A percentile compares a stretch with the other conserved stretches of the same genome.
phyloP scores from a whole-genome alignment of 2,797 vertebrate species.

The Phalanger gymnotis region DNA sequence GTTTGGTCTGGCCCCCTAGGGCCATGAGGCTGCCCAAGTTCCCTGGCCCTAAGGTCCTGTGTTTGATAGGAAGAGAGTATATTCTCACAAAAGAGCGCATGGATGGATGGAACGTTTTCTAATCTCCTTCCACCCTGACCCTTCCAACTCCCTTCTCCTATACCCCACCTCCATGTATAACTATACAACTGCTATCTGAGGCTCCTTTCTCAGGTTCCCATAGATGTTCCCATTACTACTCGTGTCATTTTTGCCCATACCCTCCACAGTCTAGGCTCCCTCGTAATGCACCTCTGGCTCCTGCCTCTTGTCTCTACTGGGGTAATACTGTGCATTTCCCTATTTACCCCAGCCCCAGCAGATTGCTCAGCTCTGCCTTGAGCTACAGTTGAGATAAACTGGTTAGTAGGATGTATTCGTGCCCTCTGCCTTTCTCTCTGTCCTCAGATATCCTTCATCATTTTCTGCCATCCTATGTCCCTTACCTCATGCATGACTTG shows the following conservation, averaged over 20 bases:
- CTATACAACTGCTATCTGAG: neutral
- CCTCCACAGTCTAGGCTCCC: neutral
- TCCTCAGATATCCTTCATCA: neutral
- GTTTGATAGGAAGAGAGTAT: neutral
- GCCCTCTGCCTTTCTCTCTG: neutral
- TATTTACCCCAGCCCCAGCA: neutral
- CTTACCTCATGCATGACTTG: neutral
- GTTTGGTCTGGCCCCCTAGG: neutral
- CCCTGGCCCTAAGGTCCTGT: neutral
- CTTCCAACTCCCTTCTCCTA: neutral
- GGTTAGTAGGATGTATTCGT: neutral
- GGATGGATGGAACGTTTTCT: neutral
- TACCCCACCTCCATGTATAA: neutral
- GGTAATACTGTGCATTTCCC: neutral
- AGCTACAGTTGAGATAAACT: neutral
- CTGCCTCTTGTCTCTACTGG: neutral
- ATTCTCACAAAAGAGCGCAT: neutral
- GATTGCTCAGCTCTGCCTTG: neutral
- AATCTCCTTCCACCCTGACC: neutral
- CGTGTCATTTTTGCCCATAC: neutral
- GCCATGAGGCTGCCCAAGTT: constrained; percentile 10
- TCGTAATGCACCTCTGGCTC: neutral
- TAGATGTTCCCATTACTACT: neutral
- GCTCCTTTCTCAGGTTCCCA: neutral
- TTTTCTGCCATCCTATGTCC: neutral